Base-by-base conservation (phyloP, 2,888 invertebrate genomes). In the Holacanthella duospinosa region DNA sequence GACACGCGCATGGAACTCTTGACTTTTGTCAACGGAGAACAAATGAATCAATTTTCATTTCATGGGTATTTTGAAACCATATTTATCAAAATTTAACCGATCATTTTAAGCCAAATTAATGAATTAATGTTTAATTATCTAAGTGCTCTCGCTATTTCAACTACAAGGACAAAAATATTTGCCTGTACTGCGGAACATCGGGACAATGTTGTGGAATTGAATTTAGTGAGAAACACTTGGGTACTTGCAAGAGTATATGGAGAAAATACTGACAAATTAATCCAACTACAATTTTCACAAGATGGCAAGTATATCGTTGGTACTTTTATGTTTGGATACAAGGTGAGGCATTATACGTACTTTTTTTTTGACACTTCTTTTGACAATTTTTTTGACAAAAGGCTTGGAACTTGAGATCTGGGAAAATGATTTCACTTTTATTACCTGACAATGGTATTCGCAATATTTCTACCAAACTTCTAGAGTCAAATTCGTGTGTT, bases 401-500 rank as follows among this genome's bases (percentile, higher is more conserved):
- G 70, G 68, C 80, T 3, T 80, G 79, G 78, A 75, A 77, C 64
- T 68, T 80, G 36, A 72, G 72, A 29, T 74, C 74, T 1, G 75
- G 75, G 58, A 72, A 75, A 68, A 68, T 69, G 58, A 66, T 67
- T 1, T 70, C 69, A 2, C 66, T 71, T 0, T 59, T 71, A 0
- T 59, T 73, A 16, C 73, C 73, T 0, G 73, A 73, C 53, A 90
- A 91, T 75, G 93, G 93, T 0, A 89, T 93, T 2, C 81, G 94
- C 55, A 96, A 96, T 75, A 95, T 96, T 59, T 90, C 92, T 2
- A 93, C 91, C 0, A 89, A 87, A 77, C 89, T 94, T 81, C 85
- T 93, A 74, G 85, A 87, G 69, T 91, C 92, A 0, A 94, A 93
- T 76, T 90, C 93, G 0, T 87, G 94, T 59, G 91, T 93, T 82